phyloP scores from a whole-genome alignment of 2,888 invertebrate species.

The Drosophila borborema region DNA sequence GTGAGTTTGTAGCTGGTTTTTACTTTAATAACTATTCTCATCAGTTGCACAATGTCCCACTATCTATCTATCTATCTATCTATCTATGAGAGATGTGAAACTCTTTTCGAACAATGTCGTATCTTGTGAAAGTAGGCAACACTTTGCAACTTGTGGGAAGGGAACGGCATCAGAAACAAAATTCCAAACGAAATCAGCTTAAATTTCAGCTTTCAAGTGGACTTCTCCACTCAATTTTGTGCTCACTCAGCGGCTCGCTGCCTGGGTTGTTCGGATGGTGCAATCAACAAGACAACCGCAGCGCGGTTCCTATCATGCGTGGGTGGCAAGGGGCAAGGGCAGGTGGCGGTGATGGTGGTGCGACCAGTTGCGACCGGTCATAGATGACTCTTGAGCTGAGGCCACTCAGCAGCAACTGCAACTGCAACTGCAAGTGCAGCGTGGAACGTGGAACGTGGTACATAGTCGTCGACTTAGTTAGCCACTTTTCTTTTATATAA shows the following conservation, averaged over 20 bases:
- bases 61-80: conserved; percentile 6
- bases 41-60: conserved; percentile 15
- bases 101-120: conserved; percentile 30
- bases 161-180: conserved; percentile 27
- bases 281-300: conserved; percentile 52
- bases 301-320: conserved; percentile 44
- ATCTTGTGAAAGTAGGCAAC: conserved; percentile 33
- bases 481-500: conserved; percentile 77
- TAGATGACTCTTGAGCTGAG: conserved; percentile 58
- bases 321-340: conserved; percentile 4
- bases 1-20: neutral
- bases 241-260: conserved; percentile 49
- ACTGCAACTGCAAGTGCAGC: conserved; percentile 37
- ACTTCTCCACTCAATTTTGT: conserved; percentile 53
- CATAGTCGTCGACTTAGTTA: conserved; percentile 72
- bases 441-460: conserved; percentile 6
- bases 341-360: conserved; percentile 1
- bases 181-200: conserved; percentile 46
- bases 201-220: conserved; percentile 63
- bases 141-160: conserved; percentile 22
- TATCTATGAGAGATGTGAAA: conserved; percentile 12
- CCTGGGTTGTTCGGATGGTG: conserved; percentile 12
- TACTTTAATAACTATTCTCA: conserved; percentile 17
- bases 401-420: conserved; percentile 45
- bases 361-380: conserved; percentile 40